These are phyloP conservation scores for Ceratosolen solmsi DNA, from an alignment of 1,140 invertebrate genomes.

Conservation along the genomic window DNA sequence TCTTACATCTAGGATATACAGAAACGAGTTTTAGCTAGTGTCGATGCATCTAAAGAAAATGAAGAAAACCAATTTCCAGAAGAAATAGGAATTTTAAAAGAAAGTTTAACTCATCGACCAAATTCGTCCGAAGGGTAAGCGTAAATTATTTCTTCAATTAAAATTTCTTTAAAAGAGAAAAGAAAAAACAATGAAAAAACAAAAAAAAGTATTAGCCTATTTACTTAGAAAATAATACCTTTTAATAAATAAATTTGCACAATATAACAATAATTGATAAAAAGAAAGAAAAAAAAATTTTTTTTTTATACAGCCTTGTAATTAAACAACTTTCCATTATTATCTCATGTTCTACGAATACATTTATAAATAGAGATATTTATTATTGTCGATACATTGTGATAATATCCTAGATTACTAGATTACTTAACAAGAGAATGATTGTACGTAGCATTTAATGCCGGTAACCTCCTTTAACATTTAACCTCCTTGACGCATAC, in stretches of 20 bases:
- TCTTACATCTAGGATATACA: slow-evolving; percentile 53
- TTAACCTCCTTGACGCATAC: slow-evolving; percentile 33
- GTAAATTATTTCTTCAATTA: not conserved
- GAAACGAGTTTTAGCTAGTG: slow-evolving; percentile 45
- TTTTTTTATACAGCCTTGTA: not conserved
- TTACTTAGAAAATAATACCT: not conserved
- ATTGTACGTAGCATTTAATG: slow-evolving; percentile 16
- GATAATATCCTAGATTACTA: not conserved
- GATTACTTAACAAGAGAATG: not conserved
- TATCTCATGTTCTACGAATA: not conserved
- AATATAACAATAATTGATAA: too few species aligned
- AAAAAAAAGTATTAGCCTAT: too few species aligned
- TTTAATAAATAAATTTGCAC: not conserved
- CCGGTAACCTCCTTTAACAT: too few species aligned
- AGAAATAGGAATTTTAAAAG: slow-evolving; percentile 58
- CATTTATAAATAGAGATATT: not conserved
- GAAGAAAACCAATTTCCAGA: slow-evolving; percentile 48
- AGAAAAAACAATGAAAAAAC: too few species aligned
- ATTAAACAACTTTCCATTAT: not conserved
- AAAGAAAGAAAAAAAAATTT: not conserved
- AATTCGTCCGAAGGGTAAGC: slow-evolving; percentile 68
- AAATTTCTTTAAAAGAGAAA: slow-evolving; percentile 1
- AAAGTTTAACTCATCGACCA: slow-evolving; percentile 63
- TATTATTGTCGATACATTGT: not conserved
- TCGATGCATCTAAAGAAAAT: slow-evolving; percentile 44